Evolutionary conservation across 2,888 invertebrate genomes (phyloP), one percentile per base, ranked within the genome.

Genomic region (Leucophenga montana): DNA sequence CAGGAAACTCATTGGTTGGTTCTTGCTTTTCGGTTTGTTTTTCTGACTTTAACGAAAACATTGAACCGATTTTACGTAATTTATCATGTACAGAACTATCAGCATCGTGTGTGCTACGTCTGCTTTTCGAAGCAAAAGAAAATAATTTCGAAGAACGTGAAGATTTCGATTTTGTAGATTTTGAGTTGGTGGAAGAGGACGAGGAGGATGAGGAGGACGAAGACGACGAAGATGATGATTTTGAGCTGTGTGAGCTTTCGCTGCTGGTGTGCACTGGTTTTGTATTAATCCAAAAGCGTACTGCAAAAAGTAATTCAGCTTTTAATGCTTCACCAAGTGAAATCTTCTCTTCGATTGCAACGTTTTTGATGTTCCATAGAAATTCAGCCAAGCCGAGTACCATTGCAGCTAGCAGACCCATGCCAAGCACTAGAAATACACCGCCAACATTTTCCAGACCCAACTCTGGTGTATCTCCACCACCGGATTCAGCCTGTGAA

Each of bases 341-440:
- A 83, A 94, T 91, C 94, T 93, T 94, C 87, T 95, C 94, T 71
- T 93, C 92, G 1, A 94, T 92, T 27, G 95, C 92, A 62, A 95
- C 92, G 83, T 94, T 91, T 76, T 94, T 91, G 1, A 95, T 93
- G 86, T 96, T 95, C 92, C 96, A 93, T 18, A 96, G 89, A 85
- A 97, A 97, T 87, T 98, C 97, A 20, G 93, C 90, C 11, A 96
- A 87, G 5, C 96, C 95, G 18, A 97, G 92, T 1, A 94, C 73
- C 53, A 94, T 89, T 0, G 96, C 94, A 20, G 94, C 86, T 1
- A 91, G 83, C 61, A 95, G 92, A 0, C 97, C 97, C 9, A 91
- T 89, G 0, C 93, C 92, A 8, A 97, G 90, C 4, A 97, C 95
- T 31, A 97, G 91, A 87, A 97, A 97, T 59, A 97, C 95, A 77